phyloP scores from a whole-genome alignment of 2,888 invertebrate genomes.

The Ormyrus nitidulus region DNA sequence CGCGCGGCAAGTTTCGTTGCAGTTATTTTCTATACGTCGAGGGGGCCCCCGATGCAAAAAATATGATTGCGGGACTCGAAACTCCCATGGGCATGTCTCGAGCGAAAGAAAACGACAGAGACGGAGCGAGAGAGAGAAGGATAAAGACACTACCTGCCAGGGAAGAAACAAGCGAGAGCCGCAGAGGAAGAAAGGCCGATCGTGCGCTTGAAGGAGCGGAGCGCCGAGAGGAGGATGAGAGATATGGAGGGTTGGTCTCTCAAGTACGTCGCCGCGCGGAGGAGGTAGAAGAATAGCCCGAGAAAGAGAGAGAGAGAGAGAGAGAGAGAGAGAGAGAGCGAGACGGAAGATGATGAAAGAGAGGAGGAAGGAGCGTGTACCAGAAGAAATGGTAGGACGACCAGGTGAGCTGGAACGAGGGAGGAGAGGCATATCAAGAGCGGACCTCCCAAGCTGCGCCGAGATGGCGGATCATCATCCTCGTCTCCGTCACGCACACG shows the following conservation, averaged over 20 bases:
- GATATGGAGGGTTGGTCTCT: constrained; percentile 54
- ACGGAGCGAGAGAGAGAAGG: constrained; percentile 57
- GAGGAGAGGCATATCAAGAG: constrained; percentile 72
- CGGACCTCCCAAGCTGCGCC: constrained; percentile 76
- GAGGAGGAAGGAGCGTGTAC: constrained; percentile 64
- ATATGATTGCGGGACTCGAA: constrained; percentile 66
- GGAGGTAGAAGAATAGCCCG: constrained; percentile 54
- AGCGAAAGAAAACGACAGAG: constrained; percentile 57
- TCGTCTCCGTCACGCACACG: constrained; percentile 64
- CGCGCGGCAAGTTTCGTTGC: constrained; percentile 57
- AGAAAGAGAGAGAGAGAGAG: constrained; percentile 55
- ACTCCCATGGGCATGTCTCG: constrained; percentile 62
- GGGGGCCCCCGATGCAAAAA: constrained; percentile 64
- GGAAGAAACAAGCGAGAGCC: constrained; percentile 45
- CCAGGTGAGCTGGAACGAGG: constrained; percentile 62
- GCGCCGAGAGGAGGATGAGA: constrained; percentile 52
- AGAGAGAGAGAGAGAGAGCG: constrained; percentile 58
- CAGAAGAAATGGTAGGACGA: constrained; percentile 69
- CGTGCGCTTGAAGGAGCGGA: constrained; percentile 53
- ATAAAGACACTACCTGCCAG: constrained; percentile 56
- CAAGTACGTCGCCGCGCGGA: constrained; percentile 36
- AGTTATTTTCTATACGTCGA: constrained; percentile 62
- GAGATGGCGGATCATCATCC: constrained; percentile 76
- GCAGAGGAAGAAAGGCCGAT: constrained; percentile 42
- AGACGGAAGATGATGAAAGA: constrained; percentile 33